Percentiles rank a stretch among this genome's conserved stretches.
Evolutionary conservation across 2,888 invertebrate species (phyloP).

Genomic region (Amblyteles armatorius): DNA sequence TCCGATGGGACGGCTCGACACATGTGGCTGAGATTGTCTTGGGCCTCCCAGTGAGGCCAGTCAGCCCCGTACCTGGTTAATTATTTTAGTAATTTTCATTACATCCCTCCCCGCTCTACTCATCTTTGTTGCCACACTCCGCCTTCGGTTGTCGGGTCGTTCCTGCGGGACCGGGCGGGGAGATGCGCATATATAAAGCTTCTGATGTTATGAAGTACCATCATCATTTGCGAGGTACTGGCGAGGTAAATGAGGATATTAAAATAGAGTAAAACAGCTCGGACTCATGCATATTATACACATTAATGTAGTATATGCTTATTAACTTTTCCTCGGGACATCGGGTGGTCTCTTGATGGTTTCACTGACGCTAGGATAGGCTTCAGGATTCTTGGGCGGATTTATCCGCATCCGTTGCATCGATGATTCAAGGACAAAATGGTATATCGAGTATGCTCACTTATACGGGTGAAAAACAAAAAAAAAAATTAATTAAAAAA

Average conservation of each 20-base stretch:
- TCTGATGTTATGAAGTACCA: conserved; percentile 34
- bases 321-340: neutral
- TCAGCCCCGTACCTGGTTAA: conserved; percentile 58
- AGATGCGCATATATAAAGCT: conserved; percentile 61
- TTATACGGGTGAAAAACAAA: too few relatives aligned
- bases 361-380: neutral
- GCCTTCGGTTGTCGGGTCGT: conserved; percentile 35
- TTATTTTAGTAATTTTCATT: conserved; percentile 67
- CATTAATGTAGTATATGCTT: neutral
- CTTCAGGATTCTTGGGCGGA: neutral
- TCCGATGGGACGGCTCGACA: conserved; percentile 47
- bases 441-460: neutral
- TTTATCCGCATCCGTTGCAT: neutral
- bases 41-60: conserved; percentile 44
- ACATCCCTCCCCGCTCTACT: conserved; percentile 26
- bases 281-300: conserved; percentile 3
- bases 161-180: conserved; percentile 58
- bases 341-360: neutral
- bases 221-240: conserved; percentile 33
- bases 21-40: conserved; percentile 58
- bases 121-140: conserved; percentile 39
- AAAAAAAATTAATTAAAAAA: neutral
- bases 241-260: conserved; percentile 36
- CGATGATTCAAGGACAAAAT: neutral
- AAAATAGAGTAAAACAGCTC: conserved; percentile 24